A percentile compares a stretch with the other conserved stretches of the same genome.
phyloP scores from a whole-genome alignment of 2,888 invertebrate genomes.

The Abrostola triplasia region DNA sequence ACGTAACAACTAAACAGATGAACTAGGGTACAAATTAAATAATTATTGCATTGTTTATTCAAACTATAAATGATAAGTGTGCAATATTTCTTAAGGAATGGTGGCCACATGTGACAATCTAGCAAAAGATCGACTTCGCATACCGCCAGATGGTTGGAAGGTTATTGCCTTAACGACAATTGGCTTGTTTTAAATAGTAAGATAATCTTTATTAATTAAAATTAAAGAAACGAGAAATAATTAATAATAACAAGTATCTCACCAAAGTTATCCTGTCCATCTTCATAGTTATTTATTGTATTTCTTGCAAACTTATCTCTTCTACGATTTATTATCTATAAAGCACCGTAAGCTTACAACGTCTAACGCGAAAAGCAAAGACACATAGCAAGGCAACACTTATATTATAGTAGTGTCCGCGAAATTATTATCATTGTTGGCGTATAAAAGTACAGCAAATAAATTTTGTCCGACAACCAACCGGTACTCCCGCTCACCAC shows the following conservation, averaged over 20 bases:
- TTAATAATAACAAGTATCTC: conserved; percentile 55
- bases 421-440: conserved; percentile 73
- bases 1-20: conserved; percentile 22
- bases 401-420: conserved; percentile 77
- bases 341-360: conserved; percentile 84
- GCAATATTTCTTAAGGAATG: conserved; percentile 72
- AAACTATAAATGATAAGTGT: conserved; percentile 50
- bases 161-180: conserved; percentile 72
- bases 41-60: conserved; percentile 44
- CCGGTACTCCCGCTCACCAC: conserved; percentile 68
- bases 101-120: conserved; percentile 81
- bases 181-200: conserved; percentile 50
- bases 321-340: conserved; percentile 64
- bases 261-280: conserved; percentile 68
- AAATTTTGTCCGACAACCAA: conserved; percentile 63
- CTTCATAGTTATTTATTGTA: conserved; percentile 47
- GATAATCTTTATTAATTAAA: conserved; percentile 28
- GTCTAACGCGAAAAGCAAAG: conserved; percentile 85
- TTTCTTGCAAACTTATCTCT: conserved; percentile 54
- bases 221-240: conserved; percentile 29
- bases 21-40: conserved; percentile 29
- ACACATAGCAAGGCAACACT: conserved; percentile 88
- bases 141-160: conserved; percentile 81
- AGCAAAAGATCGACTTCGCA: conserved; percentile 73
- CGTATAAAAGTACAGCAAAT: conserved; percentile 74